A percentile compares a stretch with the other conserved stretches of the same genome.
phyloP scores from a whole-genome alignment of 2,113 vertebrate genomes.

The crab-eating macaque (Macaca fascicularis) region DNA sequence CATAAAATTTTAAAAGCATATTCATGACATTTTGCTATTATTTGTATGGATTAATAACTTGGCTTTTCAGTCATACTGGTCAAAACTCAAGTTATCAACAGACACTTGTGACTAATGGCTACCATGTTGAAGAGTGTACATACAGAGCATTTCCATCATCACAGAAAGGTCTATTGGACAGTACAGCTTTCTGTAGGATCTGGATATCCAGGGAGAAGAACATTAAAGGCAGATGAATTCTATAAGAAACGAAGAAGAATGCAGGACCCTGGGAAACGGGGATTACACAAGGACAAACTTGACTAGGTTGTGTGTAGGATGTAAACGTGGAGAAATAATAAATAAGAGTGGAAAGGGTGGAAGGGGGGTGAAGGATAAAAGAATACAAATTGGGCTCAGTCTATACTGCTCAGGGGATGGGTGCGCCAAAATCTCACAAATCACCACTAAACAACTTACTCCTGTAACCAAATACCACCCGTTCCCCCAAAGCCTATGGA shows the following conservation, averaged over 20 bases:
- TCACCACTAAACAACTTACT: too few relatives aligned
- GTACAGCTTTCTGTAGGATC: not conserved
- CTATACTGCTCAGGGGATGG: too few relatives aligned
- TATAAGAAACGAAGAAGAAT: not conserved
- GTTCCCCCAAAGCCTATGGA: too few relatives aligned
- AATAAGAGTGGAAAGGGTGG: not conserved
- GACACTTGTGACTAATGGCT: not conserved
- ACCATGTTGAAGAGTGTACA: not conserved
- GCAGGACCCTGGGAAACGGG: fast-evolving
- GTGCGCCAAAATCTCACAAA: too few relatives aligned
- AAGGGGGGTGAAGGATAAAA: too few relatives aligned
- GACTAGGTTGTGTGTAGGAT: not conserved
- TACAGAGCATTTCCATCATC: too few relatives aligned
- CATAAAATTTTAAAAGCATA: not conserved
- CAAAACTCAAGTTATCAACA: not conserved
- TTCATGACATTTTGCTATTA: not conserved
- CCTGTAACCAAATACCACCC: too few relatives aligned
- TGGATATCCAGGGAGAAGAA: not conserved
- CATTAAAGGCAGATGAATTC: not conserved
- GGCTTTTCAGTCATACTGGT: not conserved
- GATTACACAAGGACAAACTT: not conserved
- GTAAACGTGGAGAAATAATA: not conserved
- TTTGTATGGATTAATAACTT: not conserved
- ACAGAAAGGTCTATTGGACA: not conserved
- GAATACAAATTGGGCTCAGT: too few relatives aligned